Evolutionary conservation across 2,888 invertebrate genomes (phyloP).

Genomic region (Cosmia trapezina): DNA sequence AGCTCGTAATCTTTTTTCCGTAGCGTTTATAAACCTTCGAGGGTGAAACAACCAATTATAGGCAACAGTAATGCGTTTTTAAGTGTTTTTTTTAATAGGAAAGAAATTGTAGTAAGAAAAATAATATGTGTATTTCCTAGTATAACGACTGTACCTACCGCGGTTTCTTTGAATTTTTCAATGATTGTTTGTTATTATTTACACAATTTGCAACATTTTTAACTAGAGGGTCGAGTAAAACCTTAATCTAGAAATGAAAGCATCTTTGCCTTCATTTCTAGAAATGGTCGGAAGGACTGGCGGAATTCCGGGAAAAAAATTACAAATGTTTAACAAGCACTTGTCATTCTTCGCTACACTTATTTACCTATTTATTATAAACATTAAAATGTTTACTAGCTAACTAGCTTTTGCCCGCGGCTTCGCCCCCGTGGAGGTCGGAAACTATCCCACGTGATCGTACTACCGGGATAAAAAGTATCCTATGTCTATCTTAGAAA

Average conservation of each 20-base stretch:
- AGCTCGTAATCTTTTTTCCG: constrained; percentile 77
- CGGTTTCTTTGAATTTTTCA: neutral
- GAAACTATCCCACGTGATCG: too few relatives aligned
- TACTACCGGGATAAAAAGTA: too few relatives aligned
- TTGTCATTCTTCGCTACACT: neutral
- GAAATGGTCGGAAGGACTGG: too few relatives aligned
- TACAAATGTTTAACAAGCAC: neutral
- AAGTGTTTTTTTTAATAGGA: constrained; percentile 21
- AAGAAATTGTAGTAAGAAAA: neutral
- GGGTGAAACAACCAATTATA: constrained; percentile 54
- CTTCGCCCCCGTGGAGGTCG: too few relatives aligned
- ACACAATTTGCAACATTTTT: neutral
- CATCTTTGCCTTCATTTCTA: too few relatives aligned
- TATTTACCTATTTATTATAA: too few relatives aligned
- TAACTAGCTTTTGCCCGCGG: too few relatives aligned
- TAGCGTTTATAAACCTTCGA: constrained; percentile 43
- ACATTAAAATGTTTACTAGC: too few relatives aligned
- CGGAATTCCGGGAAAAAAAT: neutral
- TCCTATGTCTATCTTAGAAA: too few relatives aligned
- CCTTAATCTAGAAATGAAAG: neutral
- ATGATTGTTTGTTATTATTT: neutral
- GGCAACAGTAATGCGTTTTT: constrained; percentile 46
- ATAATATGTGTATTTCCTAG: constrained; percentile 1
- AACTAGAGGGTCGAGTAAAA: neutral
- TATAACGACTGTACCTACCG: neutral